A percentile compares a stretch with the other conserved stretches of the same genome.
Evolutionary conservation across 2,113 vertebrate species (phyloP).

Genomic region (Excalfactoria chinensis): DNA sequence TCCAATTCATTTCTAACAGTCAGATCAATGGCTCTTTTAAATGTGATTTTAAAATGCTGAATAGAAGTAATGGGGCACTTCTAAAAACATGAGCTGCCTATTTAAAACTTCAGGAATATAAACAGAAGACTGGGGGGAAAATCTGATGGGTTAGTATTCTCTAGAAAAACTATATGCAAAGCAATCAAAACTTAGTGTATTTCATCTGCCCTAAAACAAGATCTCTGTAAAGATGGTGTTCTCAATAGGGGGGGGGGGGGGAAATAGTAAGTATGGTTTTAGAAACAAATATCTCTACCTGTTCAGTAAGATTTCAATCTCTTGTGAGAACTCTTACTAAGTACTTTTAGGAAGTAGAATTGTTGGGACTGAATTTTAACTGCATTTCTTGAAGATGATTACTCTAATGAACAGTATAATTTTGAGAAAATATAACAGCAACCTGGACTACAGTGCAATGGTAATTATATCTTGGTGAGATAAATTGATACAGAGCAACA

Average conservation of each 20-base stretch:
- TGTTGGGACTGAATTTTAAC: neutral
- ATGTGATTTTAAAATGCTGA: neutral
- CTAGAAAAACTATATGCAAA: neutral
- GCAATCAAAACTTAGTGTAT: rapidly evolving
- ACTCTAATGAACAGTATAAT: neutral
- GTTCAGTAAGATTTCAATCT: neutral
- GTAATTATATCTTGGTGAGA: neutral
- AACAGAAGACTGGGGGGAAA: neutral
- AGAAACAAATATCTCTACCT: neutral
- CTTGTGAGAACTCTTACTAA: neutral
- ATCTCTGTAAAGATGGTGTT: neutral
- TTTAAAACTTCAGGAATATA: neutral
- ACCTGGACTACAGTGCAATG: neutral
- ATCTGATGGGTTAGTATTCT: neutral
- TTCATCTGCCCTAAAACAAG: neutral
- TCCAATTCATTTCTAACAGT: rapidly evolving
- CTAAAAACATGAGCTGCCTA: neutral
- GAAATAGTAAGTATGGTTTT: neutral
- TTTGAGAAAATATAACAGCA: neutral
- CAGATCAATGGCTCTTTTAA: neutral
- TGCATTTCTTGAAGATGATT: neutral
- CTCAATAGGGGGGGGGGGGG: neutral
- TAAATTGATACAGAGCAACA: neutral
- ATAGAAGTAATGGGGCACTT: rapidly evolving
- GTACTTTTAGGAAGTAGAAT: neutral